Conservation (phyloP, 2,888 invertebrate species). For the Dexiosoma caninum region DNA sequence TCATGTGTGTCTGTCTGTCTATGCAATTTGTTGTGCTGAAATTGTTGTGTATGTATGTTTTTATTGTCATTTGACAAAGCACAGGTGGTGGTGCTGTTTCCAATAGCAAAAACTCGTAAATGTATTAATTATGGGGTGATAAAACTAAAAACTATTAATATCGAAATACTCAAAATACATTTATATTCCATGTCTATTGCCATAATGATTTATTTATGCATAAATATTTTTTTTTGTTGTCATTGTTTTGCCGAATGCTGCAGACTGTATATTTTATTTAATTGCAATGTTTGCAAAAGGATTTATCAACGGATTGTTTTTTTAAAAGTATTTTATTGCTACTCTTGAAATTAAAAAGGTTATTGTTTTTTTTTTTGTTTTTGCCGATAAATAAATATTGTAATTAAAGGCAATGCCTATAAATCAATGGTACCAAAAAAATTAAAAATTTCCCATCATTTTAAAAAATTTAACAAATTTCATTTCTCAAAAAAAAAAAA, state of each 20-base stretch:
- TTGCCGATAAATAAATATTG: neutral
- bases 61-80: conserved; percentile 33
- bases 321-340: conserved; percentile 13
- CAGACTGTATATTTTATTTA: conserved; percentile 1
- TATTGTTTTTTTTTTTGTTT: too few species aligned
- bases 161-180: conserved; percentile 8
- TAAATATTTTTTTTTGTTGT: neutral
- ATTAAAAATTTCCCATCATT: too few species aligned
- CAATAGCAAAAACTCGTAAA: conserved; percentile 2
- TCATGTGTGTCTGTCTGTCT: neutral
- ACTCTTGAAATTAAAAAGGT: neutral
- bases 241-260: neutral
- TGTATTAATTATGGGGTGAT: conserved; percentile 47
- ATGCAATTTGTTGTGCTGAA: neutral
- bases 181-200: conserved; percentile 36
- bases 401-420: neutral
- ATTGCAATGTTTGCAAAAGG: conserved; percentile 20
- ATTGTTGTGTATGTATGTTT: conserved; percentile 6
- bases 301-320: conserved; percentile 16
- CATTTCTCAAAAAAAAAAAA: too few species aligned
- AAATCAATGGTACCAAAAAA: neutral
- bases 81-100: conserved; percentile 50
- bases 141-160: conserved; percentile 38
- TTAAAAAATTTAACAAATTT: too few species aligned
- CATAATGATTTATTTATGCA: conserved; percentile 37